A percentile compares a stretch with the other conserved stretches of the same genome.
Conservation (phyloP, 2,113 vertebrate species). For the Genyomyrus donnyi region DNA sequence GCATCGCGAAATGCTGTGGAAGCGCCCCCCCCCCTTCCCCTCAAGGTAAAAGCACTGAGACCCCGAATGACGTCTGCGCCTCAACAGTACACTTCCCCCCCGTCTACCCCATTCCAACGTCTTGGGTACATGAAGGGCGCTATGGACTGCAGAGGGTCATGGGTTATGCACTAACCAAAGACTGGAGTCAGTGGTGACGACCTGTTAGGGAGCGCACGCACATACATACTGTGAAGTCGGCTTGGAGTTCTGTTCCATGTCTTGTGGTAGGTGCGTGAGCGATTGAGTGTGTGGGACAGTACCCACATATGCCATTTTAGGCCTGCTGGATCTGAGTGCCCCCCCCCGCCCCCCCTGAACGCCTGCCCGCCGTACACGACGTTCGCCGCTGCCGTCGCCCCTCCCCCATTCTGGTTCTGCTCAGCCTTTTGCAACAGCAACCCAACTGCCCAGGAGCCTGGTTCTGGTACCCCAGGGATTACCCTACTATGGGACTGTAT, state of each 20-base stretch:
- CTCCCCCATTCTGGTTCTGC: constrained; percentile 47
- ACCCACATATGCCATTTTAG: constrained; percentile 27
- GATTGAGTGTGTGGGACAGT: not conserved
- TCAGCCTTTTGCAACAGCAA: constrained; percentile 24
- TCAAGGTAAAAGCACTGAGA: constrained; percentile 42
- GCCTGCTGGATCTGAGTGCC: constrained; percentile 42
- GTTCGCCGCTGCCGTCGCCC: constrained; percentile 52
- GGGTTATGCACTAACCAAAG: not conserved
- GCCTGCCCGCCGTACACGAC: constrained; percentile 55
- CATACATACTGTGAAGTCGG: not conserved
- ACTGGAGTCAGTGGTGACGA: not conserved
- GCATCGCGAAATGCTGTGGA: constrained; percentile 34
- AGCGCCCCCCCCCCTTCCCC: constrained; percentile 28
- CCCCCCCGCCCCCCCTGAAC: constrained; percentile 39
- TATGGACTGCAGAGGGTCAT: not conserved
- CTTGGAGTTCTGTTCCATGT: not conserved
- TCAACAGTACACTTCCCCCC: constrained; percentile 20
- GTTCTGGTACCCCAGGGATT: not conserved
- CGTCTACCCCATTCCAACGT: constrained; percentile 10
- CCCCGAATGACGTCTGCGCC: constrained; percentile 32
- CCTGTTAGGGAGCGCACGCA: not conserved
- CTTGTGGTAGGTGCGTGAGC: constrained; percentile 7
- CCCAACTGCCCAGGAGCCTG: constrained; percentile 12
- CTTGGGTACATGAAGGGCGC: not conserved
- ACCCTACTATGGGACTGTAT: not conserved